Conservation (phyloP, 2,797 vertebrate species). For the Erethizon dorsatum region DNA sequence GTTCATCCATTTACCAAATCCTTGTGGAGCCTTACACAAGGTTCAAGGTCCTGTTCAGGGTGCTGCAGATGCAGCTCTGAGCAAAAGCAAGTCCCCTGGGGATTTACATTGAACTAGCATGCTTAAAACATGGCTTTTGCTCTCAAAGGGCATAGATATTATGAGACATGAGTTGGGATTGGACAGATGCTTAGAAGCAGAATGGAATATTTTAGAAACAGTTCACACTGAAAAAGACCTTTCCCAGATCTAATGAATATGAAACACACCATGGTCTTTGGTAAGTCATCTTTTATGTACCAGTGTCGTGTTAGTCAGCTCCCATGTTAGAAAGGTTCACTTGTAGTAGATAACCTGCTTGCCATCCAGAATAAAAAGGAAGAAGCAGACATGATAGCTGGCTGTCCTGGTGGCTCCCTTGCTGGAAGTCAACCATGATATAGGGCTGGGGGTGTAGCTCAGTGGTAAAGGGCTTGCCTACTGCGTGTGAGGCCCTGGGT, state of each 20-base stretch:
- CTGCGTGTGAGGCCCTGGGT: not conserved
- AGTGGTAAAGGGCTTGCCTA: not conserved
- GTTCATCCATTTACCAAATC: not conserved
- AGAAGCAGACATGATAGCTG: not conserved
- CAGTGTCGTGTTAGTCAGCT: not conserved
- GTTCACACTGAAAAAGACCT: not conserved
- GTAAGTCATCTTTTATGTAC: not conserved
- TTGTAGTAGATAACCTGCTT: not conserved
- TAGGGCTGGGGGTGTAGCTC: not conserved
- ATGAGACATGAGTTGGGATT: not conserved
- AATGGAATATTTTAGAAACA: constrained; percentile 44
- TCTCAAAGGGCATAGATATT: not conserved
- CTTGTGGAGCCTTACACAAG: not conserved
- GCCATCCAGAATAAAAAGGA: not conserved
- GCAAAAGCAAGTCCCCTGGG: not conserved
- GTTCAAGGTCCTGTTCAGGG: not conserved
- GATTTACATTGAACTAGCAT: not conserved
- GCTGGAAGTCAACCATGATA: not conserved
- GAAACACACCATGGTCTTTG: constrained; percentile 9
- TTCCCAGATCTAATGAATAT: not conserved
- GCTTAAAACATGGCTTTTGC: not conserved
- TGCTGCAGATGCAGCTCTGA: not conserved
- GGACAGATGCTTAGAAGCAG: constrained; percentile 41
- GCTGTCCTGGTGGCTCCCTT: not conserved
- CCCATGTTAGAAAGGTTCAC: not conserved